phyloP scores from a whole-genome alignment of 2,888 invertebrate genomes.

The Clitarchus hookeri region DNA sequence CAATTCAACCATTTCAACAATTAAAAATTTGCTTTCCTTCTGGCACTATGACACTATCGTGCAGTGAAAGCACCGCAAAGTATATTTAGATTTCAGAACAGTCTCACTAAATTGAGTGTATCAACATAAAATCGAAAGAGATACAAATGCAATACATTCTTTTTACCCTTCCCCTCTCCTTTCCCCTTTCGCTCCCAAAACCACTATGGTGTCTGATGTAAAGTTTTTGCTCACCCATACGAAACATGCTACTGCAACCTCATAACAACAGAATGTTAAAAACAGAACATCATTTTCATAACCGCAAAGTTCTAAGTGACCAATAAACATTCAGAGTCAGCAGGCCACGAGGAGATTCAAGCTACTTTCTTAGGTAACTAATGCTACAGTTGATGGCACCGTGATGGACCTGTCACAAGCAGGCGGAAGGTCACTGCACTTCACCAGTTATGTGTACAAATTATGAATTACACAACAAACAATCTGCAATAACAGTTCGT shows the following conservation, averaged over 20 bases:
- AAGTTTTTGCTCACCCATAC: not conserved
- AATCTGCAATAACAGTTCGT: not conserved
- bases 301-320: not conserved
- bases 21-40: too few species aligned
- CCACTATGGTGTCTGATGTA: too few species aligned
- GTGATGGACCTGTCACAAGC: not conserved
- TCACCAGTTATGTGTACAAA: not conserved
- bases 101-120: too few species aligned
- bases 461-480: not conserved
- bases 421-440: not conserved
- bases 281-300: not conserved
- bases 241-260: not conserved
- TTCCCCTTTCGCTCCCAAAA: too few species aligned
- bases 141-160: too few species aligned
- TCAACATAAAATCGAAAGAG: too few species aligned
- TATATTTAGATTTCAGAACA: too few species aligned
- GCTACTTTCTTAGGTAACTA: not conserved
- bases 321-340: not conserved
- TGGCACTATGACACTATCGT: too few species aligned
- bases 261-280: constrained; percentile 7
- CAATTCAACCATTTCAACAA: too few species aligned
- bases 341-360: not conserved
- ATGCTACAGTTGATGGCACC: not conserved
- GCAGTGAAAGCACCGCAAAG: too few species aligned
- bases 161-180: too few species aligned